Percentiles rank a stretch among this genome's conserved stretches.
phyloP scores from a whole-genome alignment of 2,113 vertebrate genomes.

The Sitta europaea region DNA sequence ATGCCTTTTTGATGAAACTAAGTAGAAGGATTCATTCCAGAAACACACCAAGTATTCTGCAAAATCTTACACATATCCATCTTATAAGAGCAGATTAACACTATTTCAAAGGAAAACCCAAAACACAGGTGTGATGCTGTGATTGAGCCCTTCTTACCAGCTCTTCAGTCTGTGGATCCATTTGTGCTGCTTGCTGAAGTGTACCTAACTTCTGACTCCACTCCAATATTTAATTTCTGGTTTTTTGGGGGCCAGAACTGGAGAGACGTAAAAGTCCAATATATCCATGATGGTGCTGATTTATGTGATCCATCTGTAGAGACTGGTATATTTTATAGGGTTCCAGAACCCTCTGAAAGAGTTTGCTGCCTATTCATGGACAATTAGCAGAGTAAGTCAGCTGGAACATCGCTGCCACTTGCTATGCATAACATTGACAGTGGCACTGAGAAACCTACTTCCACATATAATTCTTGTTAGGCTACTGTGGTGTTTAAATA shows the following conservation, averaged over 20 bases:
- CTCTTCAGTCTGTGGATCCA: neutral
- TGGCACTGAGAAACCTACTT: neutral
- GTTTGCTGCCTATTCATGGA: neutral
- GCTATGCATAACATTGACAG: neutral
- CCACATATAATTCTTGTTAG: neutral
- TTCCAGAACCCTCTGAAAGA: neutral
- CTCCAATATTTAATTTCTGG: neutral
- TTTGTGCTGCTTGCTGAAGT: neutral
- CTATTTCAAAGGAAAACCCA: neutral
- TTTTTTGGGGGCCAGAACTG: neutral
- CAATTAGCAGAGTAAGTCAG: conserved; percentile 17
- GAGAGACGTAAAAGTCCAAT: neutral
- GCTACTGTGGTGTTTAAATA: neutral
- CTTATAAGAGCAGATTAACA: neutral
- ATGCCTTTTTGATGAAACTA: neutral
- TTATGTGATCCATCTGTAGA: neutral
- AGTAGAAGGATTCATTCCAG: neutral
- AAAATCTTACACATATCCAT: neutral
- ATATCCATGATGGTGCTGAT: neutral
- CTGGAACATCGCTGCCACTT: conserved; percentile 16
- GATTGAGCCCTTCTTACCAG: neutral
- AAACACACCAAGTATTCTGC: neutral
- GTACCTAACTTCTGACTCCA: neutral
- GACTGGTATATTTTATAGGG: neutral
- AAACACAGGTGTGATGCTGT: neutral